Evolutionary conservation across 2,797 vertebrate genomes (phyloP), one percentile per base, ranked within the genome.

Genomic region (Crocidura indochinensis): DNA sequence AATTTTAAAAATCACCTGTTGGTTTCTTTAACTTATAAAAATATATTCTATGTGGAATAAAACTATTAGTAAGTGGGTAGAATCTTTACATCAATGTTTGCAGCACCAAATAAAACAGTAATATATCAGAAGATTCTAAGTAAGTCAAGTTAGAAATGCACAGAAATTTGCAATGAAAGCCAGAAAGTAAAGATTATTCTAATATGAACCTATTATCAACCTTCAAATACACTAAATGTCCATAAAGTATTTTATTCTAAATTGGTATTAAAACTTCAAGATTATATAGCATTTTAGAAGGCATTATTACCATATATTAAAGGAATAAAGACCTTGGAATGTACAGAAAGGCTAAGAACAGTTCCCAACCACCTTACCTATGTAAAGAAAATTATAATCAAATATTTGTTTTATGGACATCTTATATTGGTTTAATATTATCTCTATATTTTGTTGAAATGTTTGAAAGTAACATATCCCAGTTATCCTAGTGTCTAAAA

Each of bases 251-350:
- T 78, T n/a, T 29, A 75, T 69, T 81, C 74, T 49, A 75, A 68
- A 69, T 87, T 73, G 71, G 15, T 51, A 10, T 67, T 78, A 84
- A 87, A 1, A 44, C 15, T 91, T 65, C 71, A 76, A 72, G 80
- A n/a, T 73, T 29, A 3, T 51, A 38, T 2, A 79, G 7, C 26
- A 49, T 75, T 87, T 90, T 92, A 3, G 64, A 72, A 92, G 17
- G 29, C 24, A 84, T 75, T n/a, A 84, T 84, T 7, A 4, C 26
- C 67, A 64, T 62, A 69, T 44, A 11, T 38, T 64, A 69, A 2
- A 72, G 15, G 46, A 91, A 51, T 78, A 73, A 87, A 79, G 62
- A 8, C 4, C 29, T 80, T 69, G 22, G 84, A 74, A 68, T 44
- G 5, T 68, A 2, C 9, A 4, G 49, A 69, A 78, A 7, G 78